Evolutionary conservation across 2,113 vertebrate species (phyloP).

Genomic region (Anguilla rostrata): DNA sequence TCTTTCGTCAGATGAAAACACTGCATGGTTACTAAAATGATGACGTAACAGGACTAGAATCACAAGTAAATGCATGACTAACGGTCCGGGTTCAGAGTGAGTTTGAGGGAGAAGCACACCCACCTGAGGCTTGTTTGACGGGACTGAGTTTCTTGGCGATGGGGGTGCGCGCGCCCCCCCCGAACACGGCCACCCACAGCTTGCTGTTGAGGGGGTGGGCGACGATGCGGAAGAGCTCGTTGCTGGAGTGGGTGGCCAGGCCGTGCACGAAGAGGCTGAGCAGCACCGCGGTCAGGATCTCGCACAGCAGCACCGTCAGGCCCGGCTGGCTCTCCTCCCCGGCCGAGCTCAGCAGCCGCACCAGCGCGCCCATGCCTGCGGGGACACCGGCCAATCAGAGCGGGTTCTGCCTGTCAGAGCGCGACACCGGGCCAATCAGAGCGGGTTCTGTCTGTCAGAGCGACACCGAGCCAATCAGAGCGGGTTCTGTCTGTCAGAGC

Average conservation of each 20-base stretch:
- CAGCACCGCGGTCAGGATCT: conserved; percentile 92
- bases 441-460: too few species aligned
- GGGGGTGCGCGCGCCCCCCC: conserved; percentile 80
- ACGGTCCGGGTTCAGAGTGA: neutral
- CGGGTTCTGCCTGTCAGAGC: too few species aligned
- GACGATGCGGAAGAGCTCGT: conserved; percentile 86
- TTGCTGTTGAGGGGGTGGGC: conserved; percentile 90
- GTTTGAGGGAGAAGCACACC: conserved; percentile 38
- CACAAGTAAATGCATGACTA: too few species aligned
- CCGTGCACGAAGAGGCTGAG: conserved; percentile 94
- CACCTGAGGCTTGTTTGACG: conserved; percentile 72
- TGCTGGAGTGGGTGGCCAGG: conserved; percentile 92
- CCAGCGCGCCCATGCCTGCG: conserved; percentile 79
- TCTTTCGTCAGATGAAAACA: too few species aligned
- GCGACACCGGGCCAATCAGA: too few species aligned
- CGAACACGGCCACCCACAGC: conserved; percentile 92
- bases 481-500: too few species aligned
- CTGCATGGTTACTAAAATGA: too few species aligned
- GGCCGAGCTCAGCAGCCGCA: conserved; percentile 80
- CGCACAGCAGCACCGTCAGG: conserved; percentile 88
- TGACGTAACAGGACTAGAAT: too few species aligned
- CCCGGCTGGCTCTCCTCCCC: conserved; percentile 90
- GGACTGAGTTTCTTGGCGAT: conserved; percentile 65
- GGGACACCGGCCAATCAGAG: conserved; percentile 24
- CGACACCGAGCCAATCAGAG: too few species aligned